Conservation (phyloP, 2,888 invertebrate genomes). For the Dyspetes luteomarginatus region DNA sequence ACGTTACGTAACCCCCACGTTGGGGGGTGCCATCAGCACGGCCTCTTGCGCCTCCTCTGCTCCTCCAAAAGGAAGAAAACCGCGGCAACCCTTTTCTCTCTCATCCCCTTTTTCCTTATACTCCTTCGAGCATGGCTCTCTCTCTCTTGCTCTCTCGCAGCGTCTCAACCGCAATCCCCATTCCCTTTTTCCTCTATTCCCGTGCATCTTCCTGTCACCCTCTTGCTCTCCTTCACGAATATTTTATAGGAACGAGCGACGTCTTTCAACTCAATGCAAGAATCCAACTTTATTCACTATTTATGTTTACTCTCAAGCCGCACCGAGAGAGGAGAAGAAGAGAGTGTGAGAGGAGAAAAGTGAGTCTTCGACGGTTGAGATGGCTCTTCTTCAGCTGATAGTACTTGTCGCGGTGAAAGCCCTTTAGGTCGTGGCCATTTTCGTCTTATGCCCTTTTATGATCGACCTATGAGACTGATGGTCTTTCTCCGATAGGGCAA, state of each 20-base stretch:
- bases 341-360: conserved; percentile 56
- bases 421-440: conserved; percentile 7
- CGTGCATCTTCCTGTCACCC: conserved; percentile 60
- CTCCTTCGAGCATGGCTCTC: conserved; percentile 22
- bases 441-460: conserved; percentile 1
- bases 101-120: conserved; percentile 20
- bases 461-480: neutral
- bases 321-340: conserved; percentile 53
- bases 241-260: conserved; percentile 78
- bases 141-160: too few relatives aligned
- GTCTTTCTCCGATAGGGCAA: neutral
- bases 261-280: conserved; percentile 72
- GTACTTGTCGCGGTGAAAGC: conserved; percentile 50
- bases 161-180: conserved; percentile 60
- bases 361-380: conserved; percentile 45
- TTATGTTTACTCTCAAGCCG: conserved; percentile 77
- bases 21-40: conserved; percentile 64
- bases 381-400: conserved; percentile 23
- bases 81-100: conserved; percentile 63
- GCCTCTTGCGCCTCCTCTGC: conserved; percentile 59
- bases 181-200: conserved; percentile 56
- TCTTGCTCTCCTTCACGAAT: conserved; percentile 78
- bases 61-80: conserved; percentile 43
- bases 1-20: conserved; percentile 72
- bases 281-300: conserved; percentile 78